Evolutionary conservation across 2,888 invertebrate genomes (phyloP).

Genomic region (Rhabditoides inermis): DNA sequence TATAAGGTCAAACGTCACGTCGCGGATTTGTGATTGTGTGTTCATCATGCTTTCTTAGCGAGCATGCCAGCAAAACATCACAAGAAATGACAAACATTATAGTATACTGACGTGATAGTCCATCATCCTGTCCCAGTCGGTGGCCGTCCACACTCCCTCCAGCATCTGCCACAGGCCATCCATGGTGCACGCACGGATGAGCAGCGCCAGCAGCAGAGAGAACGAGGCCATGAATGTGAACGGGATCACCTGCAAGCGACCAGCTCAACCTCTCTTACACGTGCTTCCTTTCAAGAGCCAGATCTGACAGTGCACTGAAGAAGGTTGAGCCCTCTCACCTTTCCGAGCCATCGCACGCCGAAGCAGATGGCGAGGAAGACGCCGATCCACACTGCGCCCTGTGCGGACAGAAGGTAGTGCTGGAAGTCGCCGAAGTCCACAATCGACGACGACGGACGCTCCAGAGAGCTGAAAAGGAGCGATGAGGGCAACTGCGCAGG

Average conservation of each 20-base stretch:
- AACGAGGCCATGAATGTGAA: constrained; percentile 17
- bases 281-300: too few species aligned
- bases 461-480: constrained; percentile 27
- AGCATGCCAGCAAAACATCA: too few species aligned
- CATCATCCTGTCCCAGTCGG: constrained; percentile 45
- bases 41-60: neutral
- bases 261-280: too few species aligned
- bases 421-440: constrained; percentile 42
- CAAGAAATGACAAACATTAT: neutral
- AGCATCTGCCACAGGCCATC: constrained; percentile 36
- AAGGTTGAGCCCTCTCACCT: too few species aligned
- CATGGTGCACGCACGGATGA: constrained; percentile 28
- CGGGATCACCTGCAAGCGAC: constrained; percentile 11
- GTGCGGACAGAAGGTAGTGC: constrained; percentile 35
- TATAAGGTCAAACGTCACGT: neutral
- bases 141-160: constrained; percentile 34
- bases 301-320: too few species aligned
- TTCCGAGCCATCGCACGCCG: constrained; percentile 52
- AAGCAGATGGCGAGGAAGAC: constrained; percentile 48
- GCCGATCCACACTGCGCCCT: constrained; percentile 43
- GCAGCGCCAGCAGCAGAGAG: constrained; percentile 18
- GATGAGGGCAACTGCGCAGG: neutral
- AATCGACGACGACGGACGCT: constrained; percentile 38
- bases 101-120: constrained; percentile 29
- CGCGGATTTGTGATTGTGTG: neutral